Evolutionary conservation across 2,888 invertebrate species (phyloP), one percentile per base, ranked within the genome.

Genomic region (Galerucella nymphaeae): DNA sequence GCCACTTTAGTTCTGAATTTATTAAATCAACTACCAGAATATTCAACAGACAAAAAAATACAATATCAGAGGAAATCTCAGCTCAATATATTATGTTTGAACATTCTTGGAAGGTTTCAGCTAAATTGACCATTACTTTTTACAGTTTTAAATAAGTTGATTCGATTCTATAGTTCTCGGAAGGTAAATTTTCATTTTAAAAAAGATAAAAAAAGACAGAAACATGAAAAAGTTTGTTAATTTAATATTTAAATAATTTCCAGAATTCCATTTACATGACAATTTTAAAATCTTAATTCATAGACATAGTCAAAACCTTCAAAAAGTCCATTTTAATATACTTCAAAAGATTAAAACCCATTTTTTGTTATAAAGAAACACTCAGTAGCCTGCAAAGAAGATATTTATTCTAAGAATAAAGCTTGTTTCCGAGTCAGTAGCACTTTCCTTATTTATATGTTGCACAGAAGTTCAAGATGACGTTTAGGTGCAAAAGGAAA

Each of bases 401-500:
- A 53, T 59, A 59, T 67, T 67, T 67, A 59, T 41, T 61, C 50
- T 18, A 3, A 67, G 59, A 67, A 67, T 67, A 59, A 67, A 67
- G 48, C 45, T 66, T 42, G 41, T 67, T 61, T 13, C 16, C 16
- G 50, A 67, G 67, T 59, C 67, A 30, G 42, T 10, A 67, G 48
- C 61, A 67, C 61, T 67, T 61, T 67, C 38, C 16, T 61, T 67
- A 61, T 67, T 59, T 67, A 67, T 67, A 61, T 50, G 67, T 59
- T 59, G 42, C 18, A 68, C n/a, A 45, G 64, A 68, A 64, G 45
- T 68, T 61, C 66, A 58, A 59, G 66, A 53, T 55, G 58, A 69
- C 64, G 69, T 71, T 74, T 61, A 50, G 66, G 71, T 71, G 58
- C 65, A 71, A 74, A 69, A 75, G 61, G 62, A 69, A 74, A 71